A percentile compares a stretch with the other conserved stretches of the same genome.
Conservation (phyloP, 64 coral and sea anemone genomes). For the Catalaphyllia jardinei region DNA sequence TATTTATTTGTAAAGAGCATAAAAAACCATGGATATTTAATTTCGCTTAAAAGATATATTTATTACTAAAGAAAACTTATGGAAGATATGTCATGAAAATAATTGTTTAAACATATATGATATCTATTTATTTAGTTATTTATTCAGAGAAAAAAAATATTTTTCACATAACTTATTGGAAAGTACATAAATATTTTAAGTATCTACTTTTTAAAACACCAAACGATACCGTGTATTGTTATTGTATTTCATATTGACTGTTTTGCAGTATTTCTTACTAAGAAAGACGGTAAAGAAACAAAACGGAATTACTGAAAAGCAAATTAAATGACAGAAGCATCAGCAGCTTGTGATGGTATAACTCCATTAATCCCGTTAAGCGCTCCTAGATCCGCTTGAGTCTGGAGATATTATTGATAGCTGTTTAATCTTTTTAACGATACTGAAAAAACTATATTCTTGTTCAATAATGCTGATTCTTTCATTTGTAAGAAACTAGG, state of each 20-base stretch:
- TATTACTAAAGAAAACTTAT: neutral
- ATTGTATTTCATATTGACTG: constrained; percentile 33
- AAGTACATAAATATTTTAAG: neutral
- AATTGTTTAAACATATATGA: constrained; percentile 1
- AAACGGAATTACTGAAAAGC: constrained; percentile 51
- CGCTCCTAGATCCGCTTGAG: no score
- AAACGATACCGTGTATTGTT: constrained; percentile 21
- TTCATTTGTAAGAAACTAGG: no score
- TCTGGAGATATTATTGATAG: no score
- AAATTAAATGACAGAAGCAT: constrained; percentile 22
- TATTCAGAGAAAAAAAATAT: neutral
- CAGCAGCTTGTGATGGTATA: no score
- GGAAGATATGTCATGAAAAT: neutral
- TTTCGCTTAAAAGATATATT: neutral
- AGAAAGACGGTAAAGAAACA: neutral
- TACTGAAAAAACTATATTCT: no score
- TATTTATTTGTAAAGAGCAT: neutral
- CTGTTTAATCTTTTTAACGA: no score
- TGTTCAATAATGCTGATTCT: no score
- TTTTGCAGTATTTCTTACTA: neutral
- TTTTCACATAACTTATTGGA: constrained; percentile 7
- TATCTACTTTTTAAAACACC: neutral
- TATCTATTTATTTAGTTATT: constrained; percentile 4
- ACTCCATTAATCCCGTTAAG: no score
- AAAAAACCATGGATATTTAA: neutral